Conservation (phyloP, 2,888 invertebrate species). For the Acleris sparsana region DNA sequence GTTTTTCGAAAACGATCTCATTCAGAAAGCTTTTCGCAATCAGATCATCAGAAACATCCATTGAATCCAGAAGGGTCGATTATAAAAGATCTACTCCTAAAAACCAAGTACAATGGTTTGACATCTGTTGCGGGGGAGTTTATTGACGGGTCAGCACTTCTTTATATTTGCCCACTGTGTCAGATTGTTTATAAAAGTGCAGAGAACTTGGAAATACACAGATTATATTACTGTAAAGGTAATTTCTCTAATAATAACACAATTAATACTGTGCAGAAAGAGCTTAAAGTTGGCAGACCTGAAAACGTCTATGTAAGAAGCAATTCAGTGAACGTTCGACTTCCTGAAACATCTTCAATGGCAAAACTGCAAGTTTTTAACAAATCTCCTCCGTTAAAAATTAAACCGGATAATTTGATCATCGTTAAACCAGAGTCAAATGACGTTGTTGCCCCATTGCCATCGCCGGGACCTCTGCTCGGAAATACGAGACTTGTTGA, state of each 20-base stretch:
- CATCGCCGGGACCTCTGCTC: constrained; percentile 92
- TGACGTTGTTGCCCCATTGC: constrained; percentile 86
- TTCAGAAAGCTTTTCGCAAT: constrained; percentile 80
- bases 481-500: constrained; percentile 93
- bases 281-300: constrained; percentile 62
- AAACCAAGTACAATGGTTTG: constrained; percentile 82
- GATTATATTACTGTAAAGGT: constrained; percentile 91
- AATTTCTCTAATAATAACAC: constrained; percentile 59
- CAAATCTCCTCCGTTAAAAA: constrained; percentile 65
- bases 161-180: constrained; percentile 90
- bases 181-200: constrained; percentile 90
- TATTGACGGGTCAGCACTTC: constrained; percentile 81
- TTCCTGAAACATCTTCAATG: constrained; percentile 80
- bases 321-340: constrained; percentile 83
- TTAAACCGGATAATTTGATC: constrained; percentile 83
- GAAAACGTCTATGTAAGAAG: constrained; percentile 82
- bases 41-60: constrained; percentile 81
- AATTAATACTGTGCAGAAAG: constrained; percentile 62
- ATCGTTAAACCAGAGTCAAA: constrained; percentile 74
- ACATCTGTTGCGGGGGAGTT: constrained; percentile 79
- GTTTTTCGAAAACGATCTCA: constrained; percentile 82
- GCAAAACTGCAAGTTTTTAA: constrained; percentile 61
- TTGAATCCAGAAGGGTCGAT: constrained; percentile 87
- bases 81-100: constrained; percentile 90
- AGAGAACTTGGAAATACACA: constrained; percentile 92